phyloP scores from a whole-genome alignment of 2,113 vertebrate genomes.

The Rhea americana region DNA sequence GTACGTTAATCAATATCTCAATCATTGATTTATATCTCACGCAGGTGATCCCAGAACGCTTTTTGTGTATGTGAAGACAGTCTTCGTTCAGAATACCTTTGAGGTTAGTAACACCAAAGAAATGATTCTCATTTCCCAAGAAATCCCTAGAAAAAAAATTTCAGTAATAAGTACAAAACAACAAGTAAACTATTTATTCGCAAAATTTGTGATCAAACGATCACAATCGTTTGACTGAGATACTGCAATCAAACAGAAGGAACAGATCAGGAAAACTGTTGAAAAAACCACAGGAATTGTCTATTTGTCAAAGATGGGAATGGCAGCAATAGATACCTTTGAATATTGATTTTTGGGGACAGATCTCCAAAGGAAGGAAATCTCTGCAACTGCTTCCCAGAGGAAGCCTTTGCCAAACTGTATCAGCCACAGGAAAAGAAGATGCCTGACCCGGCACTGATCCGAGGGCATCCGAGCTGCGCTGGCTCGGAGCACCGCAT shows the following conservation, averaged over 20 bases:
- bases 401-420: neutral
- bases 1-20: neutral
- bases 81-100: neutral
- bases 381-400: neutral
- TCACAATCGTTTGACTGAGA: too few species aligned
- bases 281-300: neutral
- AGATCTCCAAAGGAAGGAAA: neutral
- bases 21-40: neutral
- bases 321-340: neutral
- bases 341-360: neutral
- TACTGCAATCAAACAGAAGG: neutral
- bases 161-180: neutral
- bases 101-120: neutral
- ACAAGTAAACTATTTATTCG: neutral
- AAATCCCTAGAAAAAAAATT: neutral
- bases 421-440: neutral
- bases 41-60: neutral
- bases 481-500: neutral
- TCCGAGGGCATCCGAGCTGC: accelerated
- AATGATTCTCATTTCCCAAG: neutral
- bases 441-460: accelerated
- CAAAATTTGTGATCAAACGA: neutral
- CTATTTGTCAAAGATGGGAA: neutral
- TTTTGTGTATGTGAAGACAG: neutral
- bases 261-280: neutral